Evolutionary conservation across 2,797 vertebrate species (phyloP).

Genomic region (Limosa lapponica): DNA sequence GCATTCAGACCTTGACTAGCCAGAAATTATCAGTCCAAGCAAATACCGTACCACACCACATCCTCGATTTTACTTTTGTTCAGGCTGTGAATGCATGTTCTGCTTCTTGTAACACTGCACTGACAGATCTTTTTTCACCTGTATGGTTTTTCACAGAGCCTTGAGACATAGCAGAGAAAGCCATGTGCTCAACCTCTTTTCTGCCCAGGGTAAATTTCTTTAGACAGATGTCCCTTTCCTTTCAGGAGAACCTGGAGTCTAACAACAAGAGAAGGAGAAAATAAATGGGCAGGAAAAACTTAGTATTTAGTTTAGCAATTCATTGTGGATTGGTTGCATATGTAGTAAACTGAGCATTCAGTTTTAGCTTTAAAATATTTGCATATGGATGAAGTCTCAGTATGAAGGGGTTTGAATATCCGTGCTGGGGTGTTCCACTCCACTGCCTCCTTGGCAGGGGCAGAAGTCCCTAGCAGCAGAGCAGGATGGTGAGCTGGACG

Average conservation of each 20-base stretch:
- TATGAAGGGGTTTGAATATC: not conserved
- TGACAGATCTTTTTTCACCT: constrained; percentile 54
- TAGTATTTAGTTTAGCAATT: constrained; percentile 7
- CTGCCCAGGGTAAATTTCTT: constrained; percentile 28
- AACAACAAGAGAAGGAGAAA: constrained; percentile 21
- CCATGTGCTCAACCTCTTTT: constrained; percentile 51
- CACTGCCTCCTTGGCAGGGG: not conserved
- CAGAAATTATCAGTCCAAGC: constrained; percentile 23
- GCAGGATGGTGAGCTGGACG: not conserved
- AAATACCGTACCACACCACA: not conserved
- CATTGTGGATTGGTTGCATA: not conserved
- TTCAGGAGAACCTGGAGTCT: constrained; percentile 11
- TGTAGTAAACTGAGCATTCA: not conserved
- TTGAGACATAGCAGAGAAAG: constrained; percentile 27
- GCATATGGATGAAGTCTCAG: not conserved
- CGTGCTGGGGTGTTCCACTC: not conserved
- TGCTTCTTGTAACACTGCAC: constrained; percentile 42
- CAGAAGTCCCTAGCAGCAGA: not conserved
- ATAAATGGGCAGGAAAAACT: constrained; percentile 29
- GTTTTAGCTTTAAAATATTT: constrained; percentile 21
- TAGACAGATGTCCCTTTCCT: constrained; percentile 36
- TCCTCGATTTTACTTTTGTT: constrained; percentile 35
- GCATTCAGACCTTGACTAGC: not conserved
- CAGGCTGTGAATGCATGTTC: not conserved
- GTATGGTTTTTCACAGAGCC: not conserved